phyloP scores from a whole-genome alignment of 2,888 invertebrate species.

The Drosophila emarginata region DNA sequence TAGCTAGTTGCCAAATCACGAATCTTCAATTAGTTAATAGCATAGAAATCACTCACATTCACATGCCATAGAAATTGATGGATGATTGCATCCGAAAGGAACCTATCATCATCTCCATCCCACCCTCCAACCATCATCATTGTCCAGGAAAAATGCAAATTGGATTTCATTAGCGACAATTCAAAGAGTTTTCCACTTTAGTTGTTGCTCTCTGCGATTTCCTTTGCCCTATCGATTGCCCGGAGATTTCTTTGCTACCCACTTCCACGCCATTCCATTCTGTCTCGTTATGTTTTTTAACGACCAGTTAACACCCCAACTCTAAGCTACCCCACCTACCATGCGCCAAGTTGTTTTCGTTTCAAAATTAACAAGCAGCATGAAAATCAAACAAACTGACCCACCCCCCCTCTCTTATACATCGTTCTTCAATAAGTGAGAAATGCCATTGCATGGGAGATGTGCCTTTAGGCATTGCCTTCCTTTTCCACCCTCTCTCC shows the following conservation, averaged over 20 bases:
- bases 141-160: constrained; percentile 27
- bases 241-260: neutral
- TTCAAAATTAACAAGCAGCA: constrained; percentile 45
- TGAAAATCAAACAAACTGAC: constrained; percentile 53
- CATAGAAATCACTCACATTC: constrained; percentile 53
- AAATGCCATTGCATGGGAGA: constrained; percentile 55
- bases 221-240: constrained; percentile 7
- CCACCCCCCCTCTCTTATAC: neutral
- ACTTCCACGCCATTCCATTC: neutral
- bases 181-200: constrained; percentile 37
- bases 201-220: constrained; percentile 31
- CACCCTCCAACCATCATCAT: neutral
- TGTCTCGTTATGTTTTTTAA: constrained; percentile 51
- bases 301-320: constrained; percentile 52
- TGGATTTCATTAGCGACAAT: constrained; percentile 49
- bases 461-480: constrained; percentile 23
- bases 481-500: constrained; percentile 18
- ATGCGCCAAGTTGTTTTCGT: constrained; percentile 18
- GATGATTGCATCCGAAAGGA: constrained; percentile 10
- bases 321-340: neutral
- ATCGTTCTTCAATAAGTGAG: constrained; percentile 1
- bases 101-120: neutral
- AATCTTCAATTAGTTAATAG: constrained; percentile 73
- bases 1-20: constrained; percentile 60
- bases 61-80: constrained; percentile 53